Evolutionary conservation across 2,797 vertebrate species (phyloP), one percentile per base, ranked within the genome.

Genomic region (Botia kubotai): DNA sequence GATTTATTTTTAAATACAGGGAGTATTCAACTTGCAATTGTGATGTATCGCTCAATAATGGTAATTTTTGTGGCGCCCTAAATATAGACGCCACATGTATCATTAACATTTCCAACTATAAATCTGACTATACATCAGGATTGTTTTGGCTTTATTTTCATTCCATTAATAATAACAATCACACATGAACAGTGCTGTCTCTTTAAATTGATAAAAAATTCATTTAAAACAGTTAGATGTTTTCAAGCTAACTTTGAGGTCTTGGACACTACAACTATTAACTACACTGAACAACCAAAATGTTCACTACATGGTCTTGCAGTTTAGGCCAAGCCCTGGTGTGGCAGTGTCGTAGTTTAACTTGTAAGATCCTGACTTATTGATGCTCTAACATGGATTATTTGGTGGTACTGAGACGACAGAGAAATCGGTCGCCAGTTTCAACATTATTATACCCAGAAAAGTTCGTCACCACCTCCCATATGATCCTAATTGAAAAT

Each of bases 1-100:
- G 19, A 46, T 46, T 29, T 75, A 72, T 82, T 70, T 83, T 82
- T 77, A 50, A 80, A 81, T 52, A 82, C 67, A 65, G 75, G 73
- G 65, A 79, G 75, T 83, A 46, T 80, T 66, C 36, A 19, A 63
- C 70, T 78, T 72, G 48, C 65, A 66, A 79, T 69, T 75, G 36
- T 63, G 68, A 85, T 23, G 16, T 67, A 68, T 80, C 60, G 16
- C 69, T 55, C 58, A 67, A n/a, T 60, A 26, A 23, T 52, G 33
- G 23, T 80, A 62, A 77, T 63, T 71, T 46, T 48, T 4, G 26
- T 65, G 72, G 23, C 21, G 53, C 39, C 10, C 81, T 3, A 5
- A 43, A 70, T 43, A 26, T 33, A 29, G 70, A 67, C 62, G 71
- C 43, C 13, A 48, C 66, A 23, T 68, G 75, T 63, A 33, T 76